Percentiles rank a stretch among this genome's conserved stretches.
These are phyloP conservation scores for Tangara arthus DNA, from an alignment of 2,797 vertebrate species.

Conservation along the genomic window DNA sequence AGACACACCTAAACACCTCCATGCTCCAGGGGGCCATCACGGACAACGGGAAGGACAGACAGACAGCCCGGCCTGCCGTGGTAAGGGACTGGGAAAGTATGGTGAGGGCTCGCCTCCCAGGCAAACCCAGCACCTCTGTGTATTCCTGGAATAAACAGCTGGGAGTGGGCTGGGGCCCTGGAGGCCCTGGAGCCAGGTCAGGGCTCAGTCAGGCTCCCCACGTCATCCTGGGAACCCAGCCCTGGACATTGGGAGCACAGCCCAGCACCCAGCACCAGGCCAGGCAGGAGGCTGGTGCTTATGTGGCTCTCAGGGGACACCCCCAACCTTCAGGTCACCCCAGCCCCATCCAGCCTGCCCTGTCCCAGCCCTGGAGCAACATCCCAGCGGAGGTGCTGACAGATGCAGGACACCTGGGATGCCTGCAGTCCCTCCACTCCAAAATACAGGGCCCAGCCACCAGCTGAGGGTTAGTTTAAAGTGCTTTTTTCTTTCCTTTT, in stretches of 20 bases:
- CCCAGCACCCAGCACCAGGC: not conserved
- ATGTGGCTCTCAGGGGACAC: not conserved
- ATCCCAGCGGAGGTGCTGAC: not conserved
- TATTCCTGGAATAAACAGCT: fast-evolving
- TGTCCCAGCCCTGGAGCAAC: not conserved
- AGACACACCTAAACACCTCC: not conserved
- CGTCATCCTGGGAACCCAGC: not conserved
- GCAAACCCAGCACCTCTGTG: not conserved
- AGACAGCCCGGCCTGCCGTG: not conserved
- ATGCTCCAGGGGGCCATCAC: not conserved
- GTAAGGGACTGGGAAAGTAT: not conserved
- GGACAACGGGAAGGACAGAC: not conserved
- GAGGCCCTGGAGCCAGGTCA: not conserved
- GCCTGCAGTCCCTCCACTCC: not conserved
- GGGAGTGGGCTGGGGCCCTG: not conserved
- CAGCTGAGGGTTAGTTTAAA: conserved; percentile 23
- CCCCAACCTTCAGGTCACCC: not conserved
- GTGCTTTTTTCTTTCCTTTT: conserved; percentile 49
- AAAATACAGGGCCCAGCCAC: not conserved
- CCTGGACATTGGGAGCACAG: not conserved
- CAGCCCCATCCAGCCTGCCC: not conserved
- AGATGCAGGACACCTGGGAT: not conserved
- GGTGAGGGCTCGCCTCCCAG: not conserved
- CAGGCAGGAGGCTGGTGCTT: fast-evolving
- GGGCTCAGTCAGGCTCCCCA: not conserved